Evolutionary conservation across 2,797 vertebrate genomes (phyloP).

Genomic region (Anas capensis): DNA sequence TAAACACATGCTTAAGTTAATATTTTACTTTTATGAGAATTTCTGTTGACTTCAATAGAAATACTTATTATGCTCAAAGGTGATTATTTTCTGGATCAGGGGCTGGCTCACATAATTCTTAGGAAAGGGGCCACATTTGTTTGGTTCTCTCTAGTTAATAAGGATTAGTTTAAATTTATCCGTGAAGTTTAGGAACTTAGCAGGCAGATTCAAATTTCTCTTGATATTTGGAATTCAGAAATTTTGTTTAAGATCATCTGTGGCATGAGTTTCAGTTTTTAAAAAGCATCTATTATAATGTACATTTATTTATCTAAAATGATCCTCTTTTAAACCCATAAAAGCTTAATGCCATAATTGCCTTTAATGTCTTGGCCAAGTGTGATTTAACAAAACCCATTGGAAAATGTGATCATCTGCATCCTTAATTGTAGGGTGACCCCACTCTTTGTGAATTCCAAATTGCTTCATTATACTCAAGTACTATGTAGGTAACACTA

Average conservation of each 20-base stretch:
- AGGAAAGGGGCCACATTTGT: not conserved
- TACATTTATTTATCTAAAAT: conserved; percentile 7
- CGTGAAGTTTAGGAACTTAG: not conserved
- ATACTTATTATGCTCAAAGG: conserved; percentile 6
- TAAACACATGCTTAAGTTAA: not conserved
- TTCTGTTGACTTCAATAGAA: conserved; percentile 42
- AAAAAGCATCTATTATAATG: not conserved
- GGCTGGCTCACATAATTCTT: not conserved
- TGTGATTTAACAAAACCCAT: conserved; percentile 7
- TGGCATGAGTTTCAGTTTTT: not conserved
- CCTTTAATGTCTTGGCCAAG: conserved; percentile 43
- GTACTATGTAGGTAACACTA: not conserved
- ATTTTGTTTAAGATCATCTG: not conserved
- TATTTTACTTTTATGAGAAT: conserved; percentile 27
- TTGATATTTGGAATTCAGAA: not conserved
- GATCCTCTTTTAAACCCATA: not conserved
- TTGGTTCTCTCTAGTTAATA: not conserved
- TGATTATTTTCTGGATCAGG: conserved; percentile 10
- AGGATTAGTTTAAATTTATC: not conserved
- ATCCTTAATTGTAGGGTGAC: not conserved
- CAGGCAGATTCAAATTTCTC: not conserved
- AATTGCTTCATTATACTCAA: not conserved
- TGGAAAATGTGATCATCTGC: conserved; percentile 22
- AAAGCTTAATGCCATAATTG: conserved; percentile 38
- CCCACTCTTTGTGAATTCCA: not conserved